phyloP scores from a whole-genome alignment of 2,113 vertebrate species.

The Addax nasomaculatus region DNA sequence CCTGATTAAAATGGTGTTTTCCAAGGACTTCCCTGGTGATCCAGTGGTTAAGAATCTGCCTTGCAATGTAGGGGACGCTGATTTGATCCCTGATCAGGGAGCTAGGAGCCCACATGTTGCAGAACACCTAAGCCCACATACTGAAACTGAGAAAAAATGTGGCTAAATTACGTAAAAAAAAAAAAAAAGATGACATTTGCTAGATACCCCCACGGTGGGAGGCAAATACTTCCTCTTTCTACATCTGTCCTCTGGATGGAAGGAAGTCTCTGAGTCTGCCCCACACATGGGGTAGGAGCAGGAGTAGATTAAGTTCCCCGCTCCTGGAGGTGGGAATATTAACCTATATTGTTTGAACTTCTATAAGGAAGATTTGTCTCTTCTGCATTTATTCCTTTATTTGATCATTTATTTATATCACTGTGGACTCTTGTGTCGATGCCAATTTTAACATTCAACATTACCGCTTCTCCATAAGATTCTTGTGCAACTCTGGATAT shows the following conservation, averaged over 20 bases:
- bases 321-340: background rate
- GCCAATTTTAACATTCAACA: background rate
- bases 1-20: background rate
- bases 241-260: background rate
- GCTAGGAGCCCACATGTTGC: background rate
- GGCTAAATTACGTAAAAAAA: background rate
- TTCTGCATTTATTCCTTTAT: background rate
- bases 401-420: background rate
- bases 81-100: background rate
- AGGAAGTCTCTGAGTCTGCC: background rate
- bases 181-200: background rate
- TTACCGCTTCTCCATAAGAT: background rate
- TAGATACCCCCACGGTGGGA: background rate
- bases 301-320: background rate
- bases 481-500: background rate
- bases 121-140: background rate
- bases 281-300: background rate
- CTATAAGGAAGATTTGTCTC: background rate
- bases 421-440: background rate
- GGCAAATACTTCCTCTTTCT: background rate
- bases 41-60: background rate
- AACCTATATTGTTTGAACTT: background rate
- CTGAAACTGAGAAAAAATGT: background rate
- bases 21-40: background rate
- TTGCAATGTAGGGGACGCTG: background rate